Evolutionary conservation across 2,113 vertebrate species (phyloP), one percentile per base, ranked within the genome.

Genomic region (Thomomys bottae): DNA sequence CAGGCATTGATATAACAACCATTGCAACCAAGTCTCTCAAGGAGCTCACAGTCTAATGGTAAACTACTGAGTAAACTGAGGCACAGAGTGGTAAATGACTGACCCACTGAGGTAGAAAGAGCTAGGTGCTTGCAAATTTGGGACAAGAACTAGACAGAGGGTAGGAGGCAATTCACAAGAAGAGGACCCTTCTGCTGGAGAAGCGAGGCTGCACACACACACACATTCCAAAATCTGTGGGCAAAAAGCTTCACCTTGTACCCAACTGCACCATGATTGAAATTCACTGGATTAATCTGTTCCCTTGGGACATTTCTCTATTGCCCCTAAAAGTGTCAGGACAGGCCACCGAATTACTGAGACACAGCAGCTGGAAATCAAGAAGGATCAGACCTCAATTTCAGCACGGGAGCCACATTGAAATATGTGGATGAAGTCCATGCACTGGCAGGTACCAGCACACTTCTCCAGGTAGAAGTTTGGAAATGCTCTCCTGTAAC

Each of bases 401-500:
- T 83, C 20, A 76, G 82, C 42, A 45, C 3, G 64, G 59, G 34
- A 83, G 42, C 20, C n/a, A 0, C 6, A 86, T 66, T 68, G 85
- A 89, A 54, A 79, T 45, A 42, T 28, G n/a, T 70, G 8, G 54
- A 77, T 68, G 77, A 73, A 72, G 45, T 67, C 18, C 14, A 32
- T 36, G 32, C 32, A 63, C 24, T 76, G 61, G 45, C 61, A 45
- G 61, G 36, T 34, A 21, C n/a, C 10, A 83, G 66, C 26, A 34
- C 12, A 72, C n/a, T 61, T 84, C 78, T 84, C 77, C 87, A 84
- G 38, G 68, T 49, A 81, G 78, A 92, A 81, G 63, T 80, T 59
- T 71, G 57, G 38, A 64, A 78, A 83, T 86, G 78, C 30, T 80
- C 70, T 89, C 49, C 54, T 78, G 73, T 94, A 80, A 80, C 42